A percentile compares a stretch with the other conserved stretches of the same genome.
These are phyloP conservation scores for Parazoanthus swiftii DNA, from an alignment of 92 coral and sea anemone species.

Conservation along the genomic window DNA sequence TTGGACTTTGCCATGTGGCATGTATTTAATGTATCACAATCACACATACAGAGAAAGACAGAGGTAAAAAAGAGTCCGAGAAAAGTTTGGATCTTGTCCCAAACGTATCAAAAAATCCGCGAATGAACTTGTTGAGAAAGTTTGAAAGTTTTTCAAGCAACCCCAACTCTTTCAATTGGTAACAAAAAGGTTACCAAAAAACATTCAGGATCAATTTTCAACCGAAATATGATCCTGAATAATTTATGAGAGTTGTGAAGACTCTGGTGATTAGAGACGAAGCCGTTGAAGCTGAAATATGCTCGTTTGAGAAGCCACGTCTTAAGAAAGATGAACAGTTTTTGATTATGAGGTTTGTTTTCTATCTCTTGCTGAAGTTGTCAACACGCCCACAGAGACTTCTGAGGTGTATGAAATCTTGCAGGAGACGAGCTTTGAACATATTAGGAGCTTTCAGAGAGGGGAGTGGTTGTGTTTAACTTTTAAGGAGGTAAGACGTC, in stretches of 20 bases:
- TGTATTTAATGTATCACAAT: no score
- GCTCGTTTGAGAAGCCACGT: background rate
- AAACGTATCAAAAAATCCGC: no score
- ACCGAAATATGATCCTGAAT: background rate
- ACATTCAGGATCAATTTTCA: background rate
- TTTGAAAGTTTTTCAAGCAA: no score
- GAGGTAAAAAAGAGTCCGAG: no score
- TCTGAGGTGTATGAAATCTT: background rate
- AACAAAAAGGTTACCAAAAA: no score
- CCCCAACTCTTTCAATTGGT: no score
- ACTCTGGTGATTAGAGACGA: background rate
- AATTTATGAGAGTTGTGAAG: constrained; percentile 15
- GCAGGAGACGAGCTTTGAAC: constrained; percentile 5
- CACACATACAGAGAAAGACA: no score
- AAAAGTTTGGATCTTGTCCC: no score
- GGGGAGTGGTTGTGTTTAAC: background rate
- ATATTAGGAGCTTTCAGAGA: background rate
- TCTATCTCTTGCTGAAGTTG: background rate
- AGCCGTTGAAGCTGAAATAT: constrained; percentile 13
- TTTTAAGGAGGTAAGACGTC: background rate
- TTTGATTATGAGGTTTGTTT: background rate
- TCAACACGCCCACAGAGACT: background rate
- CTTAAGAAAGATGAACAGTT: background rate
- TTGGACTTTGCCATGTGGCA: no score
- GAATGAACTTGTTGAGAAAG: no score